Conservation (phyloP, 2,888 invertebrate genomes). For the Theodoxus fluviatilis region DNA sequence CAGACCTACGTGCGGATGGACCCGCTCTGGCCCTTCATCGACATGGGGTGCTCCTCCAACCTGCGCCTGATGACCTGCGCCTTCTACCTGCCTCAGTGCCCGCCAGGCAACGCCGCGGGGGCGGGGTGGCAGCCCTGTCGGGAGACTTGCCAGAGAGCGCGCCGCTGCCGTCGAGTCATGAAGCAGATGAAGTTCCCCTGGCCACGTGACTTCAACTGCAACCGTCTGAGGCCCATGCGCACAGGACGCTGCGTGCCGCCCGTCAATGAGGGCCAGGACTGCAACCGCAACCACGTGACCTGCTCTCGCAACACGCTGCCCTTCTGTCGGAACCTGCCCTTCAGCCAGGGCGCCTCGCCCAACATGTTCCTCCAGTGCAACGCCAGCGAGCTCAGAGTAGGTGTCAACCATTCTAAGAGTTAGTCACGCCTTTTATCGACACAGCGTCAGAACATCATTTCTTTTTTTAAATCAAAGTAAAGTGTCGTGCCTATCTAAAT, state of each 20-base stretch:
- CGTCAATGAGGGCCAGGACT: background rate
- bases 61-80: conserved; percentile 47
- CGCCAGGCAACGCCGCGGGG: conserved; percentile 23
- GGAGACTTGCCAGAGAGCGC: conserved; percentile 38
- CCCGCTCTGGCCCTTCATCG: conserved; percentile 50
- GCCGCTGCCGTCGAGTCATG: conserved; percentile 34
- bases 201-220: conserved; percentile 36
- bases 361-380: conserved; percentile 49
- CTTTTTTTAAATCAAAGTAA: too few species aligned
- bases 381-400: too few species aligned
- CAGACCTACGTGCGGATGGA: conserved; percentile 47
- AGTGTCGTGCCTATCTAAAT: too few species aligned
- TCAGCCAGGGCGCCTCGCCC: conserved; percentile 40
- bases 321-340: conserved; percentile 39
- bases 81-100: conserved; percentile 48
- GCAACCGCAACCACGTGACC: background rate
- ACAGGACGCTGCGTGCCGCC: conserved; percentile 18
- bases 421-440: too few species aligned
- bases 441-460: too few species aligned
- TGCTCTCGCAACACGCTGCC: conserved; percentile 29
- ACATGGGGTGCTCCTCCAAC: conserved; percentile 48
- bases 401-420: too few species aligned
- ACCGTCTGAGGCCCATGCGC: conserved; percentile 21
- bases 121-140: conserved; percentile 41
- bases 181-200: conserved; percentile 33